Percentiles rank a stretch among this genome's conserved stretches.
These are phyloP conservation scores for Eulithis prunata DNA, from an alignment of 2,888 invertebrate genomes.

Conservation along the genomic window DNA sequence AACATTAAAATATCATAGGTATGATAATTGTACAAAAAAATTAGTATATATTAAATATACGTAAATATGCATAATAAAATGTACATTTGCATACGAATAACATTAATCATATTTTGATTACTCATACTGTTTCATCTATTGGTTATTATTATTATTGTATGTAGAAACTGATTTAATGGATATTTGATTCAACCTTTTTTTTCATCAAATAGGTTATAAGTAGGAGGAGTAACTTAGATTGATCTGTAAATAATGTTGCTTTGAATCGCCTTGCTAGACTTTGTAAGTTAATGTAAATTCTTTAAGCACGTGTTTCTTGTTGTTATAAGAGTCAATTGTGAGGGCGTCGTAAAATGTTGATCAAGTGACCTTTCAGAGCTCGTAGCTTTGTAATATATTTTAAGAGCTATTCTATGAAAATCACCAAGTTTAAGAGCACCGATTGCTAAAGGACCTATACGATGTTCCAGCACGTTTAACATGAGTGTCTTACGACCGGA, in stretches of 20 bases:
- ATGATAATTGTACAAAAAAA: conserved; percentile 29
- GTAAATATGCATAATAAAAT: too few species aligned
- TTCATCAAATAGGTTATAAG: too few species aligned
- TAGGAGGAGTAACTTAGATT: conserved; percentile 9
- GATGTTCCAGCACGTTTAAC: too few species aligned
- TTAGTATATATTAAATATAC: conserved; percentile 6
- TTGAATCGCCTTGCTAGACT: conserved; percentile 30
- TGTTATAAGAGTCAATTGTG: not conserved
- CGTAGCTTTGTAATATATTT: too few species aligned
- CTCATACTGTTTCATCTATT: too few species aligned
- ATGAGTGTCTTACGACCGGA: too few species aligned
- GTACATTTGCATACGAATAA: too few species aligned
- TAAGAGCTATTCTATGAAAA: too few species aligned
- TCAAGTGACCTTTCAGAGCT: not conserved
- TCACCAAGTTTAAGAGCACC: too few species aligned
- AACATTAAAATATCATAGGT: conserved; percentile 14
- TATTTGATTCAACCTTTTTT: not conserved
- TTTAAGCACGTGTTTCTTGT: not conserved
- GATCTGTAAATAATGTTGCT: conserved; percentile 33
- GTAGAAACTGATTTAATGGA: not conserved
- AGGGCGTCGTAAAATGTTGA: not conserved
- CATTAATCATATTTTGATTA: too few species aligned
- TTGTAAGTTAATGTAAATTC: not conserved
- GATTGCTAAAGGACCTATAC: too few species aligned
- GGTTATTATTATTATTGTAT: not conserved